Base-by-base conservation (phyloP, 2,888 invertebrate species). In the Temnothorax unifasciatus region DNA sequence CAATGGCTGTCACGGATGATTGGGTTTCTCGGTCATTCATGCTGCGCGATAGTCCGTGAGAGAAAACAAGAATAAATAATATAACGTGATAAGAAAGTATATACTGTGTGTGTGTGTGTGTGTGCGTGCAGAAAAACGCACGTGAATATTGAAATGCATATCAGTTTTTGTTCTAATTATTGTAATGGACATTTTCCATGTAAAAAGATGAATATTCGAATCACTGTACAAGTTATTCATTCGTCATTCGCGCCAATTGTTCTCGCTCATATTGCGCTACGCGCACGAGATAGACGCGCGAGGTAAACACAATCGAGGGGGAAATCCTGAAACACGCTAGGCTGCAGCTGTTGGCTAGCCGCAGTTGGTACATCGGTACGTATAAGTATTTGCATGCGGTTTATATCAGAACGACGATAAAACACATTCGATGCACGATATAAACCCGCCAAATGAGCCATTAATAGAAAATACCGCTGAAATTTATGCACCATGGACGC, bases 391-490 rank as follows among this genome's bases (percentile, higher is more conserved):
- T 59, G 47, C 47, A 59, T 50, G 29, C 29, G 57, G 18, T 41
- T 50, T 57, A 59, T 73, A 47, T 61, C 79, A 50, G 8, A 61
- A 61, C 47, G 73, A 38, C 25, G 59, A 47, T 81, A 81, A 81
- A 81, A 81, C 59, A 81, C 59, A 81, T 61, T 41, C 47, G 15
- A 25, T 44, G 34, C 59, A 6, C 52, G 61, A 21, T 83, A 79
- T 83, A 79, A 81, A 57, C 59, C 66, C 66, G 44, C 71, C 81
- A 82, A 82, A 84, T 81, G 81, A 81, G 64, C 47, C 81, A 66
- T 82, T 84, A 82, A 84, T 84, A 71, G 82, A 73, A 81, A 82
- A 84, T 50, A 29, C 13, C 52, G 50, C 13, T 1, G 38, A 73
- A 69, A 34, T 44, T 18, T 25, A 18, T 21, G 57, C 34, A 38